Percentiles rank a stretch among this genome's conserved stretches.
phyloP scores from a whole-genome alignment of 2,888 invertebrate species.

The Oeneis ivallda region DNA sequence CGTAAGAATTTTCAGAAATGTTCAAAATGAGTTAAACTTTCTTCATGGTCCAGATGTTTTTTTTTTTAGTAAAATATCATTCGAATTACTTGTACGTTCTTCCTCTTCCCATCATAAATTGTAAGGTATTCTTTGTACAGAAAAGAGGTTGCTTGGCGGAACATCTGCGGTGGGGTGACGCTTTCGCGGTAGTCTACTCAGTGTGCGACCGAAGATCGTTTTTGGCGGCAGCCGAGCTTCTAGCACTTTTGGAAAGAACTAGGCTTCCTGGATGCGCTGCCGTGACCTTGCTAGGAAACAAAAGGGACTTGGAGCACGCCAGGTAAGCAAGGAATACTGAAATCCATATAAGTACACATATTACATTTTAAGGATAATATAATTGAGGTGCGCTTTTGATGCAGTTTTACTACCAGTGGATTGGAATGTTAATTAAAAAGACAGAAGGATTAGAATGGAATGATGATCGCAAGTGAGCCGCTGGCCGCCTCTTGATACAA shows the following conservation, averaged over 20 bases:
- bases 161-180: conserved; percentile 91
- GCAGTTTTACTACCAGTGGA: no score
- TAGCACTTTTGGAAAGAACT: conserved; percentile 86
- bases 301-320: conserved; percentile 90
- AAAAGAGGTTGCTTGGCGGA: conserved; percentile 88
- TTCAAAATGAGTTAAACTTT: no score
- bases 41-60: no score
- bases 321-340: conserved; percentile 73
- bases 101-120: not conserved
- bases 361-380: no score
- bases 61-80: no score
- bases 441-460: no score
- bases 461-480: no score
- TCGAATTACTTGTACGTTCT: not conserved
- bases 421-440: no score
- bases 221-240: conserved; percentile 86
- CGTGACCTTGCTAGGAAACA: conserved; percentile 89
- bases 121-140: conserved; percentile 66
- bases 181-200: conserved; percentile 91
- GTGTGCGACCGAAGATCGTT: conserved; percentile 89
- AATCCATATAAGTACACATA: not conserved
- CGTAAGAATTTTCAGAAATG: no score
- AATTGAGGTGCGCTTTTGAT: no score
- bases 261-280: conserved; percentile 89
- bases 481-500: no score